Percentiles rank a stretch among this genome's conserved stretches.
These are phyloP conservation scores for Pseudobourletiella spinata DNA, from an alignment of 1,140 invertebrate genomes.

Conservation along the genomic window DNA sequence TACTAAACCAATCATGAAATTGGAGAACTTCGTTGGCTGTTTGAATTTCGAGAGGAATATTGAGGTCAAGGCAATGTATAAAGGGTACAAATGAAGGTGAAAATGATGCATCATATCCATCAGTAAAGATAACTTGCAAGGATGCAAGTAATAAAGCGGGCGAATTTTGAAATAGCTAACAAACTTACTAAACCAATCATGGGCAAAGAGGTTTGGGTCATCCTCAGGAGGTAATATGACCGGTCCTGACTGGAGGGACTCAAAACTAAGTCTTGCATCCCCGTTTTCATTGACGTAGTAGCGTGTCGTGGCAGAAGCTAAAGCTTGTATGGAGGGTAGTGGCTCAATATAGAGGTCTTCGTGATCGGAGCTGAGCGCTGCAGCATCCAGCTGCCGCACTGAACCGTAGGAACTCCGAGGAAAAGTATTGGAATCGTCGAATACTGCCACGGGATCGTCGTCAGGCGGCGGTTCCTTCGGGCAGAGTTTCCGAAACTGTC, in stretches of 20 bases:
- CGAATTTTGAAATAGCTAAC: conserved; percentile 31
- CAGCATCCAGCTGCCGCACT: neutral
- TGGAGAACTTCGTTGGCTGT: conserved; percentile 52
- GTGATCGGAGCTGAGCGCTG: neutral
- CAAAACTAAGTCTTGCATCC: conserved; percentile 4
- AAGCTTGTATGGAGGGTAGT: conserved; percentile 5
- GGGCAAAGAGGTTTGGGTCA: conserved; percentile 23
- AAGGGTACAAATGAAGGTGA: too few species aligned
- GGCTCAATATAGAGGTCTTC: conserved; percentile 8
- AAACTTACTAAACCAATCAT: conserved; percentile 42
- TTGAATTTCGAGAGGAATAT: conserved; percentile 4
- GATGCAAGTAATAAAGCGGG: too few species aligned
- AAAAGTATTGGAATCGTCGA: neutral
- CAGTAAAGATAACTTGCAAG: neutral
- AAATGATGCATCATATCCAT: too few species aligned
- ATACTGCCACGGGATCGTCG: neutral
- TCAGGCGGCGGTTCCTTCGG: neutral
- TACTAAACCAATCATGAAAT: conserved; percentile 49
- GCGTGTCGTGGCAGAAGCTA: neutral
- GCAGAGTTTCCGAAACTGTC: neutral
- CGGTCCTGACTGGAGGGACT: neutral
- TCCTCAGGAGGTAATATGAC: conserved; percentile 3
- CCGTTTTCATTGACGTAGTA: conserved; percentile 1
- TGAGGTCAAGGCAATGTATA: too few species aligned
- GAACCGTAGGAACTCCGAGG: neutral